These are phyloP conservation scores for Holacanthella duospinosa DNA, from an alignment of 2,888 invertebrate species.

Conservation along the genomic window DNA sequence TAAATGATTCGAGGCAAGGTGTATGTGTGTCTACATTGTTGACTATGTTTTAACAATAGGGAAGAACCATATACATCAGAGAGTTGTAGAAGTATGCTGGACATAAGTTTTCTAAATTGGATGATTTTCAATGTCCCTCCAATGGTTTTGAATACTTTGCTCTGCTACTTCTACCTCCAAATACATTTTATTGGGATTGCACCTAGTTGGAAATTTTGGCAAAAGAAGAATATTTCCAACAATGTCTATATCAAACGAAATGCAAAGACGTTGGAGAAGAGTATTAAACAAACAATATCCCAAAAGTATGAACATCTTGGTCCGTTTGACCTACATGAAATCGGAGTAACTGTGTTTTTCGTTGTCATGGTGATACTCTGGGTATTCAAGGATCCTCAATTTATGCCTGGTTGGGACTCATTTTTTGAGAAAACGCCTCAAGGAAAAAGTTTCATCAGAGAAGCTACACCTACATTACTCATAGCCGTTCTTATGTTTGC, in stretches of 20 bases:
- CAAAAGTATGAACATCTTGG: constrained; percentile 68
- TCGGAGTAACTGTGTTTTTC: constrained; percentile 52
- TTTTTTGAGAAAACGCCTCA: constrained; percentile 23
- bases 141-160: constrained; percentile 25
- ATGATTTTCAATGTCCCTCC: constrained; percentile 33
- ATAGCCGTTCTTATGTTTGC: constrained; percentile 27
- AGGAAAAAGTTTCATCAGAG: constrained; percentile 34
- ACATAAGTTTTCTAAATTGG: constrained; percentile 35
- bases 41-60: too few relatives aligned
- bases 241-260: constrained; percentile 7
- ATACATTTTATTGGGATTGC: constrained; percentile 31
- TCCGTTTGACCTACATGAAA: constrained; percentile 64
- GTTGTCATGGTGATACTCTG: constrained; percentile 68
- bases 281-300: constrained; percentile 61
- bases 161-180: constrained; percentile 30
- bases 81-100: constrained; percentile 24
- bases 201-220: constrained; percentile 25
- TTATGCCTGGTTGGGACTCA: constrained; percentile 69
- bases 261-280: constrained; percentile 44
- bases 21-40: too few relatives aligned
- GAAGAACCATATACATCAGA: constrained; percentile 27
- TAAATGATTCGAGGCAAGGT: too few relatives aligned
- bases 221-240: constrained; percentile 10
- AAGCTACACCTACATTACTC: constrained; percentile 31
- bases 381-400: constrained; percentile 80